Evolutionary conservation across 2,888 invertebrate species (phyloP), one percentile per base, ranked within the genome.

Genomic region (Caenorhabditis virilis): DNA sequence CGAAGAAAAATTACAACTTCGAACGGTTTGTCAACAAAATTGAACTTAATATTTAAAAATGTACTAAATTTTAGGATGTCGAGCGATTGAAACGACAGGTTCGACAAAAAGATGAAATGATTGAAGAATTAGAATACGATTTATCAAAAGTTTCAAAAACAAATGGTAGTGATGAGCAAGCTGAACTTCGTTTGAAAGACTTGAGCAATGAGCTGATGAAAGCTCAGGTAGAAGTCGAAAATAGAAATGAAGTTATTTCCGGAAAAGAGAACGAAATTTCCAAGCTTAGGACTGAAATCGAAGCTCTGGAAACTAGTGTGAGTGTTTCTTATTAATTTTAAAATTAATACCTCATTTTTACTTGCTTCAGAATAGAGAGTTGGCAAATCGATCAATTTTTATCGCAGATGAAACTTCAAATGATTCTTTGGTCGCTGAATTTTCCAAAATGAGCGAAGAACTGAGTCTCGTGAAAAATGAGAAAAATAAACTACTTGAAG

Each of bases 111-210:
- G 63, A 63, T 18, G 63, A 57, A 18, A 63, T 63, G 53, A 57
- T 63, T n/a, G 57, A 63, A 36, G 63, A 63, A 25, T 50, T 63
- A 53, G 63, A 63, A 27, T 16, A 45, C 15, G 63, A 63, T n/a
- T 30, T 63, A n/a, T 49, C 30, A 18, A 42, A 23, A 20, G 23
- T 52, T 13, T 38, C n/a, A 26, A 62, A 53, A 38, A 36, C 46
- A n/a, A 33, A 33, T n/a, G n/a, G n/a, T n/a, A n/a, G n/a, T n/a
- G n/a, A n/a, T n/a, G n/a, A n/a, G n/a, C n/a, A n/a, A n/a, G n/a
- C n/a, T n/a, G n/a, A n/a, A n/a, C n/a, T n/a, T n/a, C n/a, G n/a
- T n/a, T n/a, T n/a, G n/a, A n/a, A n/a, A n/a, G n/a, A n/a, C n/a
- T n/a, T n/a, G n/a, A n/a, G n/a, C n/a, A n/a, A n/a, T n/a, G n/a